Percentiles rank a stretch among this genome's conserved stretches.
Evolutionary conservation across 2,888 invertebrate species (phyloP).

Genomic region (Pharmacophagus antenor): DNA sequence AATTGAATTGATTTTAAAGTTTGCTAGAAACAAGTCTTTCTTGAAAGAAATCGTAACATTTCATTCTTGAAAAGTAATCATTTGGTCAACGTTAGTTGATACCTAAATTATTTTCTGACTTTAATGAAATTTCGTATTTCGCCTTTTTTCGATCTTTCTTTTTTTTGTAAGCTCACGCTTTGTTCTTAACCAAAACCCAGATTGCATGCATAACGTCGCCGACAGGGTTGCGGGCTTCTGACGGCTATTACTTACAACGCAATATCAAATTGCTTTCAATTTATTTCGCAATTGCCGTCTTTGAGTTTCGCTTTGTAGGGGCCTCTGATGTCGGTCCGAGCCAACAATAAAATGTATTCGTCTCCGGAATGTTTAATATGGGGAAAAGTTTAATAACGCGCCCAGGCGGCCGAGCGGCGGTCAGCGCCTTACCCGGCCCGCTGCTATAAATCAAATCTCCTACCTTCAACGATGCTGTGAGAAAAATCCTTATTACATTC

Average conservation of each 20-base stretch:
- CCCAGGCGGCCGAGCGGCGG: constrained; percentile 63
- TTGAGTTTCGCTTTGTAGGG: constrained; percentile 81
- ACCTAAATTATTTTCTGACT: not conserved
- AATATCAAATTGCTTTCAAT: constrained; percentile 82
- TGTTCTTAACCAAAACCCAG: constrained; percentile 51
- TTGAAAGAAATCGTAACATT: not conserved
- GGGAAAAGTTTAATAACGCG: constrained; percentile 82
- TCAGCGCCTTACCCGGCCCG: constrained; percentile 61
- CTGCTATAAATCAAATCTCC: constrained; percentile 80
- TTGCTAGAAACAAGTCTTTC: too few species aligned
- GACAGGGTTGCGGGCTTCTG: constrained; percentile 68
- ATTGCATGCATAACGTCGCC: constrained; percentile 72
- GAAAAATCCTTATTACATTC: constrained; percentile 77
- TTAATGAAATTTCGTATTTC: not conserved
- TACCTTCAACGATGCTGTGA: constrained; percentile 68
- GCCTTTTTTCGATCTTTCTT: not conserved
- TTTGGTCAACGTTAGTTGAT: not conserved
- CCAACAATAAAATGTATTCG: constrained; percentile 82
- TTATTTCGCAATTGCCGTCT: constrained; percentile 82
- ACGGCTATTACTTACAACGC: constrained; percentile 81
- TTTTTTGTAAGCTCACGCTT: constrained; percentile 56
- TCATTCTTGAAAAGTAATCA: not conserved
- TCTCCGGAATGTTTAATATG: constrained; percentile 82
- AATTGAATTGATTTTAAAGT: too few species aligned
- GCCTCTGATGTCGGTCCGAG: constrained; percentile 80